Base-by-base conservation (phyloP, 1,140 invertebrate species). In the Choristoneura fumiferana region DNA sequence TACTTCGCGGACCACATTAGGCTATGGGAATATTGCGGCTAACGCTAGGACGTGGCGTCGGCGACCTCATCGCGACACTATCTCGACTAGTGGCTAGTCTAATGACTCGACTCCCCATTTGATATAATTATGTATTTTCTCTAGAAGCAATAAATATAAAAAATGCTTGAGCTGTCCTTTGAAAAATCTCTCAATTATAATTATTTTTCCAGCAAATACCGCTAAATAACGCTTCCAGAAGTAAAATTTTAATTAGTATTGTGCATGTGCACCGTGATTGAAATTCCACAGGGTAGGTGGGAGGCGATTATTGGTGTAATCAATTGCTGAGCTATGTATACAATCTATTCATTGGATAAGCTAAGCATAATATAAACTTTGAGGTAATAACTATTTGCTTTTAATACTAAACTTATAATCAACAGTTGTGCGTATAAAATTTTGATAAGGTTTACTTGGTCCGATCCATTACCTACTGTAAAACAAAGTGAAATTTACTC, bases 271-370 rank as follows among this genome's bases (percentile, higher is more conserved):
- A 22, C 40, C 40, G 40, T 45, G 40, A 45, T 45, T 45, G 18
- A 15, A 45, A 45, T 45, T 45, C 40, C 40, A 17, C 39, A 18
- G 8, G 13, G 40, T 45, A 18, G 6, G 40, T 45, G 40, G 40
- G 22, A 29, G 22, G 17, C 40, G 40, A 45, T 45, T 45, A 45
- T 45, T 45, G 40, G 40, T 45, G 40, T 29, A 45, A 45, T 45
- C 40, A 22, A 45, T 45, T 18, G 40, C 40, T 9, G 15, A 18
- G 18, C 18, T 15, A 12, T 4, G 8, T 22, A 45, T 8, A 9
- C 4, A n/a, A 9, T 45, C 8, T 9, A 18, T 14, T 18, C n/a
- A 12, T 22, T 10, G 18, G 18, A 45, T 18, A 45, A 45, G 40
- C 40, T 18, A 45, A 45, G 17, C 40, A 45, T 45, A 29, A 45